Evolutionary conservation across 37 sponge, comb jelly and placozoan species (phyloP).

Genomic region (Hexactinellida sp.): DNA sequence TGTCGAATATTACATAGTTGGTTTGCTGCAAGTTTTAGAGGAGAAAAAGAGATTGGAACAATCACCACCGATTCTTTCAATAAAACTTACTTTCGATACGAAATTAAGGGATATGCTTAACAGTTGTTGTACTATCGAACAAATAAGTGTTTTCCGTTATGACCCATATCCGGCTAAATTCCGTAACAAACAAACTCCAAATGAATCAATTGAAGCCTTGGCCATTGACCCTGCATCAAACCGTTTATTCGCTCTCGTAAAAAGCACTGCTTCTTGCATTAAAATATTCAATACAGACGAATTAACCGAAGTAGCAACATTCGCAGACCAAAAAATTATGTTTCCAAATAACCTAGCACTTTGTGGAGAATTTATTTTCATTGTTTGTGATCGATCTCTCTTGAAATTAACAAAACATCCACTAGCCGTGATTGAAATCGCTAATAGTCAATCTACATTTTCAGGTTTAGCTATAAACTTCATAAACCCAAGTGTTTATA

Average conservation of each 20-base stretch:
- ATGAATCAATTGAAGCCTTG: neutral
- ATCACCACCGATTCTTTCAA: neutral
- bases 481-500: neutral
- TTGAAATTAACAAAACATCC: neutral
- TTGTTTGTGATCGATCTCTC: constrained; percentile 4
- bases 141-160: neutral
- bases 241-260: neutral
- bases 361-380: neutral
- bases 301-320: neutral
- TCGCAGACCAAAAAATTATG: neutral
- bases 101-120: neutral
- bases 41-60: neutral
- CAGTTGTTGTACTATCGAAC: neutral
- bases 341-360: neutral
- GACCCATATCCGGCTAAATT: neutral
- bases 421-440: neutral
- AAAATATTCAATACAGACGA: neutral
- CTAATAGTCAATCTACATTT: neutral
- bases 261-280: neutral
- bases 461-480: neutral
- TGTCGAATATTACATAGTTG: neutral
- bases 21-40: neutral
- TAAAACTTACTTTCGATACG: neutral
- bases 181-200: neutral
- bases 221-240: neutral